A percentile compares a stretch with the other conserved stretches of the same genome.
Evolutionary conservation across 1,140 invertebrate species (phyloP).

Genomic region (Drosophila serrata): DNA sequence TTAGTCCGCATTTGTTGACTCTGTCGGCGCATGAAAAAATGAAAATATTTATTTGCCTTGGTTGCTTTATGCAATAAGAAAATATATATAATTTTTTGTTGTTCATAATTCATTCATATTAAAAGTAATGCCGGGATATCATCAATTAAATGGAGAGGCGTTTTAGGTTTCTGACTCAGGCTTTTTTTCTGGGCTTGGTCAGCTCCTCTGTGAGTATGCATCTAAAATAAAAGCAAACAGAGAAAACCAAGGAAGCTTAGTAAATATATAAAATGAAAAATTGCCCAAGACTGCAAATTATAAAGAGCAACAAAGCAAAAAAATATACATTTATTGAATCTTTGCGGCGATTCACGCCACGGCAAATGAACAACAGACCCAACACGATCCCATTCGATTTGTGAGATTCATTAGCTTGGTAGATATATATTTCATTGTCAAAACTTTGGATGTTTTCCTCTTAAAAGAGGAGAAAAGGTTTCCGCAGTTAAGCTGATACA

Average conservation of each 20-base stretch:
- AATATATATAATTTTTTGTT: background rate
- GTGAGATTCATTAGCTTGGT: slow-evolving; percentile 29
- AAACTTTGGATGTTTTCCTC: slow-evolving; percentile 48
- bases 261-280: slow-evolving; percentile 60
- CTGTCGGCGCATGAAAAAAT: slow-evolving; percentile 1
- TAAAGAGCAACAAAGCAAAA: slow-evolving; percentile 43
- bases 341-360: slow-evolving; percentile 41
- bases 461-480: slow-evolving; percentile 1
- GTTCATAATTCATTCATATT: background rate
- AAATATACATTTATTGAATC: slow-evolving; percentile 35
- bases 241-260: slow-evolving; percentile 21
- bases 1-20: slow-evolving; percentile 7
- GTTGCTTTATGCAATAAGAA: slow-evolving; percentile 17
- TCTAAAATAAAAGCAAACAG: slow-evolving; percentile 21
- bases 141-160: slow-evolving; percentile 17
- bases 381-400: slow-evolving; percentile 24
- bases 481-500: slow-evolving; percentile 7
- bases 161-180: background rate
- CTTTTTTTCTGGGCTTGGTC: slow-evolving; percentile 26
- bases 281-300: slow-evolving; percentile 68
- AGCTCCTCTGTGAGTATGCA: slow-evolving; percentile 16
- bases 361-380: slow-evolving; percentile 20
- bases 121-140: slow-evolving; percentile 10
- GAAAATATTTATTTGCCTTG: slow-evolving; percentile 18
- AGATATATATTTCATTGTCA: slow-evolving; percentile 12